Evolutionary conservation across 2,888 invertebrate genomes (phyloP), one percentile per base, ranked within the genome.

Genomic region (Minunthozetes semirufus): DNA sequence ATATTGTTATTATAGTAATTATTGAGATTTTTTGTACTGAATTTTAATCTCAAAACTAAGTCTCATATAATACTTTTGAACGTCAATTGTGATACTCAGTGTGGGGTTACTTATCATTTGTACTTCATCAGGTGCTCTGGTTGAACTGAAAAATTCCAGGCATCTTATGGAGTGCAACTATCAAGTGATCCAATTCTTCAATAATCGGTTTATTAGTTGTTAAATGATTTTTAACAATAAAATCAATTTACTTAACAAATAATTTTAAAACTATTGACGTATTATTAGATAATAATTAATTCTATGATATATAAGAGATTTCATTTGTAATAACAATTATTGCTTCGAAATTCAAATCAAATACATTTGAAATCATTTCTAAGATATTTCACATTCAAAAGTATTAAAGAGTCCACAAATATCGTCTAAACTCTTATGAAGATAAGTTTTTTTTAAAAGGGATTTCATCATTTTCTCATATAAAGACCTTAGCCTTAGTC

Each of bases 121-220:
- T 72, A 72, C 72, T 72, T 72, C 72, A 72, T 72, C 72, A 72
- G 72, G 72, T 72, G 72, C 72, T 72, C 72, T 72, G 72, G 72
- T 72, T 19, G 25, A 71, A 17, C 17, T 17, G 11, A 25, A 48
- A 15, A 48, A 15, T 50, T 56, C 72, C 72, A 72, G 72, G 56
- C 72, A 50, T 68, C 72, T 72, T 4, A 50, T 33, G 72, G 56
- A 72, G 72, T 72, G 56, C 72, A 72, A 72, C 50, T 72, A 72
- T 19, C 29, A 72, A 56, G 72, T 72, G 48, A 72, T 19, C 72
- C 68, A 11, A 22, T 22, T 42, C 42, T 46, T n/a, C 68, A 4
- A 5, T 25, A 11, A 59, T 19, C 19, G 3, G 13, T 59, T 22
- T n/a, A 48, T 48, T 17, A 48, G 11, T 48, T 48, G 3, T 17